Evolutionary conservation across 2,113 vertebrate species (phyloP).

Genomic region (Tenebrosternarchus preto): DNA sequence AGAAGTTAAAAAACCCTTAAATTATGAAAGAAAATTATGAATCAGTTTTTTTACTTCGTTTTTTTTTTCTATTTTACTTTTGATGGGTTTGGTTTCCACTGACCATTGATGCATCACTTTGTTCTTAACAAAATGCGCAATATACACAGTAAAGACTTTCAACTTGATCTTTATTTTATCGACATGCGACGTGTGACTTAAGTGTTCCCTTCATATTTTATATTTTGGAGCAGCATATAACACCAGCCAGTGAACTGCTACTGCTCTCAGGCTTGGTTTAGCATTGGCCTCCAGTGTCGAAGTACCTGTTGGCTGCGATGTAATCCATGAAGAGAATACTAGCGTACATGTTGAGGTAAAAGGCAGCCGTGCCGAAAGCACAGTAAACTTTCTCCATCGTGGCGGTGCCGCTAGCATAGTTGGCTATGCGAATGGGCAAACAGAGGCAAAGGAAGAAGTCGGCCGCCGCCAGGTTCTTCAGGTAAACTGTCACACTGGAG

Average conservation of each 20-base stretch:
- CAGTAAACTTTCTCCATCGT: slow-evolving; percentile 62
- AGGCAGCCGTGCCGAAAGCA: slow-evolving; percentile 59
- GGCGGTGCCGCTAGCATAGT: slow-evolving; percentile 48
- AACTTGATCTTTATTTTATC: too few relatives aligned
- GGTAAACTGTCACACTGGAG: slow-evolving; percentile 66
- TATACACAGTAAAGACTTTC: too few relatives aligned
- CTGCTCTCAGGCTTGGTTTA: neutral
- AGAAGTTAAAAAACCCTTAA: too few relatives aligned
- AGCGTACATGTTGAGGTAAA: slow-evolving; percentile 78
- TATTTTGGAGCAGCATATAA: too few relatives aligned
- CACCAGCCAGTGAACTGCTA: neutral
- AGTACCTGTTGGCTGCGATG: slow-evolving; percentile 72
- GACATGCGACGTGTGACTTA: too few relatives aligned
- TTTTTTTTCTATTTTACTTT: too few relatives aligned
- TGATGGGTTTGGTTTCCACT: too few relatives aligned
- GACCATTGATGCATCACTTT: too few relatives aligned
- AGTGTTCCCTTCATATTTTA: too few relatives aligned
- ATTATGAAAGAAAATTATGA: too few relatives aligned
- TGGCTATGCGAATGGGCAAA: slow-evolving; percentile 63
- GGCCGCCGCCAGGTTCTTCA: slow-evolving; percentile 71
- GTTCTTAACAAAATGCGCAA: too few relatives aligned
- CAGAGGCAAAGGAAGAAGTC: slow-evolving; percentile 72
- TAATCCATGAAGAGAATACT: slow-evolving; percentile 78
- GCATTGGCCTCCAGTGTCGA: neutral
- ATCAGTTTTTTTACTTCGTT: too few relatives aligned